Evolutionary conservation across 2,888 invertebrate species (phyloP).

Genomic region (Venusia cambrica): DNA sequence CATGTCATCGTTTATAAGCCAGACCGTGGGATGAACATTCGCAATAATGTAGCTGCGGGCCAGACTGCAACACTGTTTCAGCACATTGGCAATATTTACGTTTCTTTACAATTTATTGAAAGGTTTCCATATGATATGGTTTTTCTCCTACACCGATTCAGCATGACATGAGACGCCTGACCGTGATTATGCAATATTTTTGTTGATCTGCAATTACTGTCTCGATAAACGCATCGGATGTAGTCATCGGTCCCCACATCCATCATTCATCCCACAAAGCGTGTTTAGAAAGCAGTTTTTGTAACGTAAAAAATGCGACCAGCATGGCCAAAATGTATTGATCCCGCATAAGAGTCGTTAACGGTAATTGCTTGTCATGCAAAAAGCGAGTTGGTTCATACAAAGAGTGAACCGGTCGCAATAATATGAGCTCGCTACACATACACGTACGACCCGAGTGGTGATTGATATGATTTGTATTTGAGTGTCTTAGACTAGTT

Average conservation of each 20-base stretch:
- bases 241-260: constrained; percentile 25
- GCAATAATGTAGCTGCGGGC: no score
- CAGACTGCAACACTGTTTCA: no score
- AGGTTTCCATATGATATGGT: no score
- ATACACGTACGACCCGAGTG: constrained; percentile 40
- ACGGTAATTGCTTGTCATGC: constrained; percentile 65
- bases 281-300: constrained; percentile 67
- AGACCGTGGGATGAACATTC: no score
- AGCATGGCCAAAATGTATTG: constrained; percentile 51
- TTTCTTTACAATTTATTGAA: no score
- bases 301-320: constrained; percentile 54
- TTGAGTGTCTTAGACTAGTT: constrained; percentile 53
- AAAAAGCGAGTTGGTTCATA: constrained; percentile 50
- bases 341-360: constrained; percentile 59
- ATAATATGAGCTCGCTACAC: constrained; percentile 49
- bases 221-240: constrained; percentile 48
- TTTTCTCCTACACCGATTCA: no score
- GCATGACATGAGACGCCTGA: no score
- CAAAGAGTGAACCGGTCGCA: constrained; percentile 34
- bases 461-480: constrained; percentile 67
- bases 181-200: constrained; percentile 51
- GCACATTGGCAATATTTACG: no score
- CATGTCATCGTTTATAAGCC: constrained; percentile 46
- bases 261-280: constrained; percentile 39
- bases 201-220: constrained; percentile 57